phyloP scores from a whole-genome alignment of 1,140 invertebrate genomes.

The Zaprionus camerounensis region DNA sequence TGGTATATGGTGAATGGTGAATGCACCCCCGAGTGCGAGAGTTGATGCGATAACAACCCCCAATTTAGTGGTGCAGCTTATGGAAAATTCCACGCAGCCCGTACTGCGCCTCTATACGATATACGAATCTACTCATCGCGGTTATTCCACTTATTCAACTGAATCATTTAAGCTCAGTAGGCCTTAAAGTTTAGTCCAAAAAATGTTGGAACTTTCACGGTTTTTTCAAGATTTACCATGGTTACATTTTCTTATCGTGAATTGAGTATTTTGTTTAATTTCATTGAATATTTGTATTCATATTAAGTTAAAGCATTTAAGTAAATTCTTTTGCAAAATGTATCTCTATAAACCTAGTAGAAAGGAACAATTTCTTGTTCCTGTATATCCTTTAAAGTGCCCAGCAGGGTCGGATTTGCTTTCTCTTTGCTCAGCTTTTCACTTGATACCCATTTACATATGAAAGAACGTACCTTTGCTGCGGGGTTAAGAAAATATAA shows the following conservation, averaged over 20 bases:
- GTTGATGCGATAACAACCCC: slow-evolving; percentile 26
- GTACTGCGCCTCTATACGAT: neutral
- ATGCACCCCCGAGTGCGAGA: slow-evolving; percentile 10
- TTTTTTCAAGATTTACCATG: neutral
- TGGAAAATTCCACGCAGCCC: slow-evolving; percentile 68
- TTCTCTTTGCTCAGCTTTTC: too few species aligned
- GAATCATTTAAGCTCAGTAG: neutral
- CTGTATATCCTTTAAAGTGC: too few species aligned
- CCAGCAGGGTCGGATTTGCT: too few species aligned
- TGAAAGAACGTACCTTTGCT: neutral
- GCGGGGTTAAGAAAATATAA: neutral
- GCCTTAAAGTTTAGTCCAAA: neutral
- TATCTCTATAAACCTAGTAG: too few species aligned
- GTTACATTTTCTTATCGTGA: too few species aligned
- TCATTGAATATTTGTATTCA: too few species aligned
- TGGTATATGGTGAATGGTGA: slow-evolving; percentile 5
- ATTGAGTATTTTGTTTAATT: too few species aligned
- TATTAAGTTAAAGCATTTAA: too few species aligned
- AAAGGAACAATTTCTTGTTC: too few species aligned
- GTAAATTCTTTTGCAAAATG: too few species aligned
- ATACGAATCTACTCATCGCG: slow-evolving; percentile 23
- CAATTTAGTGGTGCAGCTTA: slow-evolving; percentile 29
- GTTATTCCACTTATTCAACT: slow-evolving; percentile 9
- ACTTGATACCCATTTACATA: neutral
- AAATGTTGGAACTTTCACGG: neutral